phyloP scores from a whole-genome alignment of 2,113 vertebrate genomes.

The Phalacrocorax pelagicus region DNA sequence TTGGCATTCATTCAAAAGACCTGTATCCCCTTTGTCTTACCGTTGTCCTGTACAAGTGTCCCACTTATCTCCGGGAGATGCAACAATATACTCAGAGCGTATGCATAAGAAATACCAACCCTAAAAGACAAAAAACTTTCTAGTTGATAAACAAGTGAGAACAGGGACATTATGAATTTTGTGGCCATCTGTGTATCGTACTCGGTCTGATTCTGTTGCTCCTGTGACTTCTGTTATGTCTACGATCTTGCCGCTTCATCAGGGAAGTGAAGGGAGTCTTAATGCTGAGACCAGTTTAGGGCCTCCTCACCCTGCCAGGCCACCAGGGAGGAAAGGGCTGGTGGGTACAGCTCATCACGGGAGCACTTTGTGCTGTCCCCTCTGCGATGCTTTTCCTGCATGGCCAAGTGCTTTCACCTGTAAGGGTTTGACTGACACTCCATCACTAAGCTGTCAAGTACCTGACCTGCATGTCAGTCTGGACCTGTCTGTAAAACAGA shows the following conservation, averaged over 20 bases:
- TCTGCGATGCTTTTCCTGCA: background rate
- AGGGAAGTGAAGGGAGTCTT: background rate
- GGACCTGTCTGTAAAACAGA: background rate
- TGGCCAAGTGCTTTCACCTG: background rate
- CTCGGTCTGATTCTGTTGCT: background rate
- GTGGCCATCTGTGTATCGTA: background rate
- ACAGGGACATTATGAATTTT: background rate
- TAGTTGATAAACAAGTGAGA: background rate
- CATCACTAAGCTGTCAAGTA: background rate
- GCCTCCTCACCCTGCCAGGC: background rate
- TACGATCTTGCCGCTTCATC: background rate
- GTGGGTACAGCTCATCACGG: background rate
- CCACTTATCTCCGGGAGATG: background rate
- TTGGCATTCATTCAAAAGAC: background rate
- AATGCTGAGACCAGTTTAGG: background rate
- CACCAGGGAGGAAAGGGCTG: background rate
- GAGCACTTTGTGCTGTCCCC: background rate
- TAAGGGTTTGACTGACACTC: background rate
- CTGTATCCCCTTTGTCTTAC: background rate
- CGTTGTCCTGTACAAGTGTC: fast-evolving
- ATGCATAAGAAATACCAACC: background rate
- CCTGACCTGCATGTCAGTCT: background rate
- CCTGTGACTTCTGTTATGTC: background rate
- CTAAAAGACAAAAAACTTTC: background rate
- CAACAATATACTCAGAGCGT: background rate